phyloP scores from a whole-genome alignment of 1,140 invertebrate species.

The Araneus ventricosus region DNA sequence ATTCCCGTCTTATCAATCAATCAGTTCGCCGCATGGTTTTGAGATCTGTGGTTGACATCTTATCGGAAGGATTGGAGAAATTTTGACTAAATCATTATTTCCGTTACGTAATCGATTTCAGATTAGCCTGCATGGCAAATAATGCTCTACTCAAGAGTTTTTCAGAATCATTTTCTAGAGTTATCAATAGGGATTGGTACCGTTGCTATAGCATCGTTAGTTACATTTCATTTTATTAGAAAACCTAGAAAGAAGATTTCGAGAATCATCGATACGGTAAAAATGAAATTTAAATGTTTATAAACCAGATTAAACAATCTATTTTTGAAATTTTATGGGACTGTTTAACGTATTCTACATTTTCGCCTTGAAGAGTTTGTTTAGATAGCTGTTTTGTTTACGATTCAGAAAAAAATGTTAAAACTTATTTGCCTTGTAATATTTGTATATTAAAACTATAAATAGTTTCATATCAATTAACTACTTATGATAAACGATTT shows the following conservation, averaged over 20 bases:
- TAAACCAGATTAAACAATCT: too few species aligned
- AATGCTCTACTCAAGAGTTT: constrained; percentile 46
- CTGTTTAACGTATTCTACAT: too few species aligned
- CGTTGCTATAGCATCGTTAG: constrained; percentile 35
- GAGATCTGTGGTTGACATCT: background rate
- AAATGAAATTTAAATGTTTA: background rate
- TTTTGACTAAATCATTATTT: constrained; percentile 12
- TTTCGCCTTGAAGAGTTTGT: too few species aligned
- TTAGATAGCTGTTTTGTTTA: too few species aligned
- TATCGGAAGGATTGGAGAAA: background rate
- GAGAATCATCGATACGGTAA: constrained; percentile 67
- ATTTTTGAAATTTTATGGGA: too few species aligned
- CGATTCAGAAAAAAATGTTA: too few species aligned
- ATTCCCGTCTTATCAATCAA: too few species aligned
- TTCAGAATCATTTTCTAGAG: constrained; percentile 58
- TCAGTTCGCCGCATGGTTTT: background rate
- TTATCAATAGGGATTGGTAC: constrained; percentile 46
- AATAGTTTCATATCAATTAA: too few species aligned
- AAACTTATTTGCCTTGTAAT: too few species aligned
- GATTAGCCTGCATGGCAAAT: background rate
- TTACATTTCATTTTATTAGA: constrained; percentile 28
- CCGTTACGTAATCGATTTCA: background rate
- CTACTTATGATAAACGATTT: too few species aligned
- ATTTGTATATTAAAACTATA: too few species aligned
- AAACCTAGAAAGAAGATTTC: constrained; percentile 61